Evolutionary conservation across 2,797 vertebrate genomes (phyloP).

Genomic region (Pempheris klunzingeri): DNA sequence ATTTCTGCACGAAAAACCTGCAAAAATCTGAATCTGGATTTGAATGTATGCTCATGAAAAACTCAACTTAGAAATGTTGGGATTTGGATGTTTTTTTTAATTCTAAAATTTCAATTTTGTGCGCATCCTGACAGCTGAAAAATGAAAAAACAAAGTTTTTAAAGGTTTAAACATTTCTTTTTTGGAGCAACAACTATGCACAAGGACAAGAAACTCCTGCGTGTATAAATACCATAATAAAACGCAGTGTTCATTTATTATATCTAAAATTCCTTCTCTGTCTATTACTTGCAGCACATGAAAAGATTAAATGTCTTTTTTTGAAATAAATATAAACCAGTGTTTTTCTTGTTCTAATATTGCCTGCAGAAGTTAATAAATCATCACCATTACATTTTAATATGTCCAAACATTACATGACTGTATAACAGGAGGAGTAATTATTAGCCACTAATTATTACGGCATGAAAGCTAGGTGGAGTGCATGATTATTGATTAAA

Average conservation of each 20-base stretch:
- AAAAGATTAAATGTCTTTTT: background rate
- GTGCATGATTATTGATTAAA: constrained; percentile 23
- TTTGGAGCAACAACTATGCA: background rate
- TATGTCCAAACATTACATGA: background rate
- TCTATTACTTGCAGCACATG: background rate
- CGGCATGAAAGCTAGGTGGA: constrained; percentile 14
- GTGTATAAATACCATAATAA: background rate
- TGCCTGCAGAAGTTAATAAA: background rate
- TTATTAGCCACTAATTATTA: constrained; percentile 21
- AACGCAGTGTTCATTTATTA: background rate
- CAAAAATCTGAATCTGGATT: background rate
- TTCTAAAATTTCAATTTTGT: too few species aligned
- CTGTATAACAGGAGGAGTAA: background rate
- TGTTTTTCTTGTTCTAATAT: background rate
- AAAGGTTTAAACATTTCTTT: background rate
- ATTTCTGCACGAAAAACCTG: background rate
- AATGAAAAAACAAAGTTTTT: too few species aligned
- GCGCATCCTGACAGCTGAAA: too few species aligned
- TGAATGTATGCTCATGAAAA: background rate
- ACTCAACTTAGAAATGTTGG: background rate
- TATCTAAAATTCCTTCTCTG: background rate
- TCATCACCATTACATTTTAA: background rate
- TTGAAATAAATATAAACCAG: background rate
- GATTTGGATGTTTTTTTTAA: background rate
- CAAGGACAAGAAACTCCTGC: background rate